phyloP scores from a whole-genome alignment of 2,113 vertebrate genomes.

The Malurus alboscapulatus region DNA sequence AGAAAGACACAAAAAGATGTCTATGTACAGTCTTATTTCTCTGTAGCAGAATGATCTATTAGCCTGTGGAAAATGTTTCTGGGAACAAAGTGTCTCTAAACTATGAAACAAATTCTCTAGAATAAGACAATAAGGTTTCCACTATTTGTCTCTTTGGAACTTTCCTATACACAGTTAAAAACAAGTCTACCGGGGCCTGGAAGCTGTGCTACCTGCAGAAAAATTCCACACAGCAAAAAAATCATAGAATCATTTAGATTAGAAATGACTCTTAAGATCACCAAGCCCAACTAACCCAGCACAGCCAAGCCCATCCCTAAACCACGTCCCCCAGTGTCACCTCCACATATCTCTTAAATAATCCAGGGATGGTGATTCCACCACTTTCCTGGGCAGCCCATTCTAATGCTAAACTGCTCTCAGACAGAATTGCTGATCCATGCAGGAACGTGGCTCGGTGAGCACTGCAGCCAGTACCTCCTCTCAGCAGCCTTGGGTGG shows the following conservation, averaged over 20 bases:
- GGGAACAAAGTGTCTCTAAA: background rate
- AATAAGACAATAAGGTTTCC: background rate
- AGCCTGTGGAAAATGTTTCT: background rate
- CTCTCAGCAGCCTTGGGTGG: background rate
- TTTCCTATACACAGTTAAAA: background rate
- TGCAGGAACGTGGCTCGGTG: background rate
- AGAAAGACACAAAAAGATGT: background rate
- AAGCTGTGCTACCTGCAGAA: background rate
- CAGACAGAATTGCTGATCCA: background rate
- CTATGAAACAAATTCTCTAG: background rate
- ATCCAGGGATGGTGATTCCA: background rate
- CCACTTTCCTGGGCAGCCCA: background rate
- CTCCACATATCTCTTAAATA: background rate
- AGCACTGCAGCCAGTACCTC: background rate
- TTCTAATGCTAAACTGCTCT: background rate
- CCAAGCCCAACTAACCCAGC: fast-evolving
- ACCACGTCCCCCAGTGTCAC: background rate
- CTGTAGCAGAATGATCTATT: background rate
- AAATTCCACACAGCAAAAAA: background rate
- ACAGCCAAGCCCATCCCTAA: background rate
- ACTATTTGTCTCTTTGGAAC: background rate
- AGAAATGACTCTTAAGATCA: background rate
- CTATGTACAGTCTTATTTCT: background rate
- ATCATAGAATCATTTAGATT: background rate
- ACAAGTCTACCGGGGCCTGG: background rate